These are phyloP conservation scores for Plectrocnemia conspersa DNA, from an alignment of 1,140 invertebrate genomes.

Conservation along the genomic window DNA sequence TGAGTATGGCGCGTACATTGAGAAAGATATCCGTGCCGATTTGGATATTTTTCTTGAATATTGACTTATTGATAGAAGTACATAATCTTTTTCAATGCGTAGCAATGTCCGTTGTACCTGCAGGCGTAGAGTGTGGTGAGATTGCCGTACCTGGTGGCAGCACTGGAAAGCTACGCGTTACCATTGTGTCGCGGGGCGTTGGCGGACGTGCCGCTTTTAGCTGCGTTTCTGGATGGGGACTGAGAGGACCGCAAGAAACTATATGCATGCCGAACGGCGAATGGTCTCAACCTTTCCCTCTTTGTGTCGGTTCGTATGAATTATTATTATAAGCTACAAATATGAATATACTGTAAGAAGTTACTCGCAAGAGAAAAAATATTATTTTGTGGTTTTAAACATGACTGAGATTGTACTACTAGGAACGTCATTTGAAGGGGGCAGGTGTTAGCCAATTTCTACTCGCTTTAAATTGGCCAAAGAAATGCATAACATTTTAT, in stretches of 20 bases:
- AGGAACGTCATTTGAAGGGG: no score
- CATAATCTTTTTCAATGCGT: conserved; percentile 20
- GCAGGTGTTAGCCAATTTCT: no score
- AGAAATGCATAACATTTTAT: no score
- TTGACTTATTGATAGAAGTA: conserved; percentile 10
- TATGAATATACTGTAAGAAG: no score
- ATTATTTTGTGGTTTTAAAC: no score
- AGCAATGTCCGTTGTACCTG: conserved; percentile 20
- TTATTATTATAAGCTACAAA: no score
- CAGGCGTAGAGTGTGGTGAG: conserved; percentile 72
- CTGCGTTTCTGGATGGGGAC: conserved; percentile 71
- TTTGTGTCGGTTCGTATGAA: conserved; percentile 61
- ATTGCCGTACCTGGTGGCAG: conserved; percentile 46
- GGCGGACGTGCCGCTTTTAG: conserved; percentile 73
- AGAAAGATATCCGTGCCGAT: neutral
- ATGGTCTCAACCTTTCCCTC: conserved; percentile 71
- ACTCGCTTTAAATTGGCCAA: no score
- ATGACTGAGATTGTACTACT: no score
- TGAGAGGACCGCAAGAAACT: conserved; percentile 68
- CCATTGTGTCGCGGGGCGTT: conserved; percentile 67
- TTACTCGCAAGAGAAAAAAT: no score
- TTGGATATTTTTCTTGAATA: no score
- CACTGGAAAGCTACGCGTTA: conserved; percentile 55
- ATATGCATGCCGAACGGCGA: conserved; percentile 72
- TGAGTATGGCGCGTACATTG: conserved; percentile 41